Base-by-base conservation (phyloP, 2,888 invertebrate species). In the Ptychoptera albimana region DNA sequence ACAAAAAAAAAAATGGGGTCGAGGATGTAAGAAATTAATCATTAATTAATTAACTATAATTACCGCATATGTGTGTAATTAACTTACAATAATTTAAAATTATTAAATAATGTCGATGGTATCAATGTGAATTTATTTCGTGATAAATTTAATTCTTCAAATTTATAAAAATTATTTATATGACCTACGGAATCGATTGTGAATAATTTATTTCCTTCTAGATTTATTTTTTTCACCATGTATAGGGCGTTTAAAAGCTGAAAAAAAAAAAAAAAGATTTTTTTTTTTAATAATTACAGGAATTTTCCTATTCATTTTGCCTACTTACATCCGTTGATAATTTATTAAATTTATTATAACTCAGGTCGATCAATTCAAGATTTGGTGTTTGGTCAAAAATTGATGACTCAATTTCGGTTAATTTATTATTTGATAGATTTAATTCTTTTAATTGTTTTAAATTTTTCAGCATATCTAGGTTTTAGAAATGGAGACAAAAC, bases 101-200 rank as follows among this genome's bases (percentile, higher is more conserved):
- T 37, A n/a, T 44, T 16, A 31, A 49, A 49, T 37, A 46, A 46
- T 14, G 39, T 9, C 7, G 12, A 6, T 8, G 38, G 39, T 32
- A 49, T 44, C 14, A 46, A 8, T 7, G 44, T 37, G n/a, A 49
- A 37, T 16, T 46, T 47, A 30, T 49, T 49, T 15, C 44, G 9
- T 2, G 46, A 41, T 13, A 49, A 41, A 37, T 39, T 40, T 12
- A 49, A 23, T 16, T 42, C 32, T 16, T 36, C 43, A 14, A 48
- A 31, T 35, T 30, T n/a, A 23, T 31, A 32, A 37, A 38, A 30
- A 11, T 34, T 31, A 16, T 31, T 32, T 30, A 43, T 36, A 30
- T 31, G 31, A 2, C 15, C n/a, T 13, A 2, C 23, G 12, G 15
- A 41, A 16, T 44, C 45, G 29, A 49, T 45, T 10, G 37, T 29